Evolutionary conservation across 2,888 invertebrate species (phyloP), one percentile per base, ranked within the genome.

Genomic region (Aspidapion aeneum): DNA sequence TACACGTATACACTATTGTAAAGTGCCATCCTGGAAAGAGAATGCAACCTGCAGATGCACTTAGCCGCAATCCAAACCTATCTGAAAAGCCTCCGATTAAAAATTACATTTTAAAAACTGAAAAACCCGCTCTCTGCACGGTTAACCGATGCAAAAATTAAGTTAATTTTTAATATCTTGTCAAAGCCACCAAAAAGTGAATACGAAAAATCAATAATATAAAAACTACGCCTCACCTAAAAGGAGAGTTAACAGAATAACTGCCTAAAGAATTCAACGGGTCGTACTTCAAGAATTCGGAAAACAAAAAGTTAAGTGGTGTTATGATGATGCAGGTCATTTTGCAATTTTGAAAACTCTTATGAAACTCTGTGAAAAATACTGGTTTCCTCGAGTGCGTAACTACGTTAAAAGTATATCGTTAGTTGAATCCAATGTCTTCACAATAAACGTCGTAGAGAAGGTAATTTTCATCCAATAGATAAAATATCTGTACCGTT

Each of bases 381-480:
- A 56, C n/a, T 56, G 56, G 56, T 56, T 56, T 56, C 20, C 20
- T 3, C 20, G 58, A 3, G 51, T 58, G 58, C 17, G 52, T 9
- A 58, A 18, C 7, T 58, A 58, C n/a, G 21, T 21, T 68, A 69
- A 63, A 22, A 67, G 67, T 22, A 56, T 19, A 50, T 72, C 73
- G 57, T 57, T 67, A 68, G 5, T 74, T 74, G n/a, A n/a, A n/a
- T n/a, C n/a, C n/a, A n/a, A n/a, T n/a, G n/a, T n/a, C n/a, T n/a
- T n/a, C n/a, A n/a, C n/a, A 61, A 75, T 72, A 5, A 75, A 75
- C 63, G 73, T 73, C 58, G 21, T 9, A 56, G 18, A 21, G 64
- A 69, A 1, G 71, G 63, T 1, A 66, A 20, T 18, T 63, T 74
- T 54, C 61, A 71, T 21, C 68, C 66, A n/a, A 70, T 68, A 21